phyloP scores from a whole-genome alignment of 2,888 invertebrate genomes.

The Dermolepida albohirtum region DNA sequence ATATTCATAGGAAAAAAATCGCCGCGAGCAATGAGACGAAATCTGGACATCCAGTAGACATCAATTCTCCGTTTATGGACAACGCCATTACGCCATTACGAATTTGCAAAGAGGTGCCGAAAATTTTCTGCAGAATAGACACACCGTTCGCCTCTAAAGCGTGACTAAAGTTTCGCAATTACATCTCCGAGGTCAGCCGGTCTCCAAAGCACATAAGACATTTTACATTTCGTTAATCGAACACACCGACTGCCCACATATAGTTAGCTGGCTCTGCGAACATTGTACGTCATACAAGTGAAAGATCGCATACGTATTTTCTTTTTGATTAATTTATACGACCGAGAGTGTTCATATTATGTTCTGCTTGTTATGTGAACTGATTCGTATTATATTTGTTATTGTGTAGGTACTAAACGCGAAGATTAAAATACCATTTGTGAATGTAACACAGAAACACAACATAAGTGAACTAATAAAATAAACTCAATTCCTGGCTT shows the following conservation, averaged over 20 bases:
- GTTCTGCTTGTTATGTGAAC: too few species aligned
- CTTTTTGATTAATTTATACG: too few species aligned
- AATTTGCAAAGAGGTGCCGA: slow-evolving; percentile 25
- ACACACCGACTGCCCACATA: slow-evolving; percentile 15
- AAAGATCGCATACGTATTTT: too few species aligned
- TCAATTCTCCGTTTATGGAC: slow-evolving; percentile 26
- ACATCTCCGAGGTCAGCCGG: slow-evolving; percentile 26
- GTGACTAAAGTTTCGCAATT: slow-evolving; percentile 31
- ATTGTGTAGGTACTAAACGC: too few species aligned
- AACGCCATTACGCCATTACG: slow-evolving; percentile 6
- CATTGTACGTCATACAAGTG: neutral
- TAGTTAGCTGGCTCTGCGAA: neutral
- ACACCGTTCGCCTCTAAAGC: slow-evolving; percentile 11
- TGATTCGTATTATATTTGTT: too few species aligned
- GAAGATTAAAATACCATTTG: too few species aligned
- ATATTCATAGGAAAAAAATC: slow-evolving; percentile 6
- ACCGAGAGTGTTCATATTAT: too few species aligned
- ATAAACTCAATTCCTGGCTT: too few species aligned
- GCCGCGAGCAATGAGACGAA: neutral
- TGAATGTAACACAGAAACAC: too few species aligned
- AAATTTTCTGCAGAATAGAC: slow-evolving; percentile 23
- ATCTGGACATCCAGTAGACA: slow-evolving; percentile 8
- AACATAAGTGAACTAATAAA: too few species aligned
- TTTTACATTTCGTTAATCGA: slow-evolving; percentile 18
- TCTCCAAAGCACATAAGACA: slow-evolving; percentile 9